Evolutionary conservation across 2,113 vertebrate genomes (phyloP).

Genomic region (Calonectris borealis): DNA sequence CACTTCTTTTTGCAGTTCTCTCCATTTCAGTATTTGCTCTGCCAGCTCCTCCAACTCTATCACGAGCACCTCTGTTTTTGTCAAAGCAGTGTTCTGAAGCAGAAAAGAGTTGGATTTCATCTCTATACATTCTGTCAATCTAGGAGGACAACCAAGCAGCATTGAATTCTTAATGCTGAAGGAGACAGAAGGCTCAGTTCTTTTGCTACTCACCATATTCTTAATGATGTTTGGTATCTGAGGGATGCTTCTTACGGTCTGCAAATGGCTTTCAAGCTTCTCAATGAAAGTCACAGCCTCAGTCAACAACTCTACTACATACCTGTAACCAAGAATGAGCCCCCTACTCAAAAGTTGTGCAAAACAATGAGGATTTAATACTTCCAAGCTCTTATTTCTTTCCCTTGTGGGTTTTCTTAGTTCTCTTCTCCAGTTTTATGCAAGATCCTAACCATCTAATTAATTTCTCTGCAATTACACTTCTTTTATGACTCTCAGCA

Average conservation of each 20-base stretch:
- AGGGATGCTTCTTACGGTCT: slow-evolving; percentile 69
- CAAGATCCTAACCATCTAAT: background rate
- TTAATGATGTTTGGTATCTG: slow-evolving; percentile 53
- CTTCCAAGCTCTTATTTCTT: background rate
- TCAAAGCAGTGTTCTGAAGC: slow-evolving; percentile 76
- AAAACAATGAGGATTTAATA: background rate
- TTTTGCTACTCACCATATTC: slow-evolving; percentile 81
- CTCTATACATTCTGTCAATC: background rate
- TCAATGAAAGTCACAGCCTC: slow-evolving; percentile 84
- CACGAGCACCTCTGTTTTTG: slow-evolving; percentile 74
- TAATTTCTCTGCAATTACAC: background rate
- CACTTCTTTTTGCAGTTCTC: slow-evolving; percentile 62
- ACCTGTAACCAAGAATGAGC: slow-evolving; percentile 66
- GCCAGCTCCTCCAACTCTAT: slow-evolving; percentile 78
- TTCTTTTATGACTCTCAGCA: background rate
- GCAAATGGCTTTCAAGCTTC: slow-evolving; percentile 82
- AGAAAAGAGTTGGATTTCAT: background rate
- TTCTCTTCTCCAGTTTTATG: background rate
- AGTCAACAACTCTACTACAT: slow-evolving; percentile 77
- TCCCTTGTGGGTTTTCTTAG: background rate
- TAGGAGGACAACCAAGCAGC: background rate
- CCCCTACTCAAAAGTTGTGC: background rate
- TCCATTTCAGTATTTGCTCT: slow-evolving; percentile 81
- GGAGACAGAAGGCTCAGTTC: background rate
- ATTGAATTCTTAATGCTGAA: background rate